A percentile compares a stretch with the other conserved stretches of the same genome.
phyloP scores from a whole-genome alignment of 2,888 invertebrate genomes.

The Euplagia quadripunctaria region DNA sequence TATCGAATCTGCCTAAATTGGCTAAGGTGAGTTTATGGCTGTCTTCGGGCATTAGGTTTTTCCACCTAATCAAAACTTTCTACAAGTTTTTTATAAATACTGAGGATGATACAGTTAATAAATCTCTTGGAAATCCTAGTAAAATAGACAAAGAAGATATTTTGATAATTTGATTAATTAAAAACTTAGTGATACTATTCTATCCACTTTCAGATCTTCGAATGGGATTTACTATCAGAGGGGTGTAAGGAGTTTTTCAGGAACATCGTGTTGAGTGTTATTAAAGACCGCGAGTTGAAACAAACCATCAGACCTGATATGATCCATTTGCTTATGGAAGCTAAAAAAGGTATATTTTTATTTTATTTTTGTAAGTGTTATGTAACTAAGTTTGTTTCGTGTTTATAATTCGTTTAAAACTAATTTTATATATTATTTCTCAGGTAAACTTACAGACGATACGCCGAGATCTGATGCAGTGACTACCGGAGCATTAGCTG shows the following conservation, averaged over 20 bases:
- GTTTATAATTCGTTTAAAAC: not conserved
- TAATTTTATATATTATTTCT: not conserved
- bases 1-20: not conserved
- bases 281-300: constrained; percentile 69
- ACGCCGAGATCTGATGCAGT: not conserved
- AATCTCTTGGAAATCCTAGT: not conserved
- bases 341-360: constrained; percentile 71
- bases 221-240: not conserved
- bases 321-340: constrained; percentile 87
- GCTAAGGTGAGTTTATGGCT: not conserved
- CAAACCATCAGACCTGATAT: constrained; percentile 82
- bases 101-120: not conserved
- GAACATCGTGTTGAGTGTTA: constrained; percentile 68
- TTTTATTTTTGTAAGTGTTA: not conserved
- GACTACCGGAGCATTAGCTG: constrained; percentile 41
- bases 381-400: not conserved
- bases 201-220: constrained; percentile 16
- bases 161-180: not conserved
- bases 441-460: constrained; percentile 11
- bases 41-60: not conserved
- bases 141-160: constrained; percentile 24
- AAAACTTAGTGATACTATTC: not conserved
- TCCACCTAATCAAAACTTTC: not conserved
- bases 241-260: constrained; percentile 66
- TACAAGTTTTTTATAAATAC: not conserved